Conservation (phyloP, 2,113 vertebrate species). For the Scophthalmus maximus region DNA sequence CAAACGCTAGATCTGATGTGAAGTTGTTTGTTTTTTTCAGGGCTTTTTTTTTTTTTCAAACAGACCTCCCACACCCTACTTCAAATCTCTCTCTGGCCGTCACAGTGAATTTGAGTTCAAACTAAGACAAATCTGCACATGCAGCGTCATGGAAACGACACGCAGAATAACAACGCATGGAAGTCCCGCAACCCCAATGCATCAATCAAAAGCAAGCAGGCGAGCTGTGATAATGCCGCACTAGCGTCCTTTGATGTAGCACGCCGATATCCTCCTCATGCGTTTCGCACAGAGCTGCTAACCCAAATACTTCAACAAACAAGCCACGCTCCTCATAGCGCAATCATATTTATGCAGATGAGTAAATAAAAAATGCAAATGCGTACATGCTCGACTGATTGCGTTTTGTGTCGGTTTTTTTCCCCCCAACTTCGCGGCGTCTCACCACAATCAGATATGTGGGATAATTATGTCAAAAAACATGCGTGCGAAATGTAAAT, state of each 20-base stretch:
- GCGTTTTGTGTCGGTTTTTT: neutral
- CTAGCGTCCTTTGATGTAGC: conserved; percentile 27
- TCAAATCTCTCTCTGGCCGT: neutral
- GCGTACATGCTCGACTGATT: conserved; percentile 47
- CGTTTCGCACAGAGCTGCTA: conserved; percentile 7
- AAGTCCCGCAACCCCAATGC: conserved; percentile 25
- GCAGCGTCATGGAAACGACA: neutral
- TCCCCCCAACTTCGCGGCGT: conserved; percentile 21
- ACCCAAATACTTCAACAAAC: conserved; percentile 57
- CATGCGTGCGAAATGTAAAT: conserved; percentile 47
- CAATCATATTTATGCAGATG: conserved; percentile 48
- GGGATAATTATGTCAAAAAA: conserved; percentile 57
- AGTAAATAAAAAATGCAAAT: conserved; percentile 38
- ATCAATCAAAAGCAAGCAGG: conserved; percentile 37
- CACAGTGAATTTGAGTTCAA: conserved; percentile 10
- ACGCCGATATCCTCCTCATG: neutral
- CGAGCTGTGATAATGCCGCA: conserved; percentile 8
- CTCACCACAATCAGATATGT: conserved; percentile 26
- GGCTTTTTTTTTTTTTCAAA: too few species aligned
- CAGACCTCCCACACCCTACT: neutral
- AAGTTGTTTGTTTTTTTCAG: neutral
- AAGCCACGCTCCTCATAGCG: conserved; percentile 10
- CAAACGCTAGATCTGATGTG: neutral
- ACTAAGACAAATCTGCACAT: neutral
- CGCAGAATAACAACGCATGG: neutral